These are phyloP conservation scores for Magallana gigas DNA, from an alignment of 1,140 invertebrate species.

Conservation along the genomic window DNA sequence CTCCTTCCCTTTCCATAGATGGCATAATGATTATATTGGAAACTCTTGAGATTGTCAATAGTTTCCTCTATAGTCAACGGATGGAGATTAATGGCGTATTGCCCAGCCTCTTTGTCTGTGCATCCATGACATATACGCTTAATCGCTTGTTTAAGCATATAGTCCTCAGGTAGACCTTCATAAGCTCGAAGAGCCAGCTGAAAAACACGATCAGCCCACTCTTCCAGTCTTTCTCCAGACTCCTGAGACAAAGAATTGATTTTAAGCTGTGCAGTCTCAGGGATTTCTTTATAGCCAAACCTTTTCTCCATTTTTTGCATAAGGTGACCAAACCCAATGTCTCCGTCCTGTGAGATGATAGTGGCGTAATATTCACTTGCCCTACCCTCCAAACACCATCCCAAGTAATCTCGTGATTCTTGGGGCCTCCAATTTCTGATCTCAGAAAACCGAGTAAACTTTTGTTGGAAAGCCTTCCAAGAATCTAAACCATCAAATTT, in stretches of 20 bases:
- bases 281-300: background rate
- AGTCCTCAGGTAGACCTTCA: slow-evolving; percentile 1
- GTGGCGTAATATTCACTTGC: background rate
- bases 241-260: background rate
- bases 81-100: background rate
- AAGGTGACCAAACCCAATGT: too few species aligned
- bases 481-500: too few species aligned
- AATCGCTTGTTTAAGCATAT: background rate
- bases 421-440: too few species aligned
- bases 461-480: too few species aligned
- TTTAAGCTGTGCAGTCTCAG: background rate
- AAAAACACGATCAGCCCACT: background rate
- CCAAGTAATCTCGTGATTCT: too few species aligned
- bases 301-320: background rate
- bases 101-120: background rate
- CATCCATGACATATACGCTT: background rate
- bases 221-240: background rate
- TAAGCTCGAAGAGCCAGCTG: slow-evolving; percentile 6
- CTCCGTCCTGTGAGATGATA: background rate
- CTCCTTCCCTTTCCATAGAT: background rate
- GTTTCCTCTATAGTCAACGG: background rate
- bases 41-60: background rate
- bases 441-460: too few species aligned
- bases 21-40: background rate
- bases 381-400: slow-evolving; percentile 7